Conservation (phyloP, 2,888 invertebrate genomes). For the Cerastis rubricosa region DNA sequence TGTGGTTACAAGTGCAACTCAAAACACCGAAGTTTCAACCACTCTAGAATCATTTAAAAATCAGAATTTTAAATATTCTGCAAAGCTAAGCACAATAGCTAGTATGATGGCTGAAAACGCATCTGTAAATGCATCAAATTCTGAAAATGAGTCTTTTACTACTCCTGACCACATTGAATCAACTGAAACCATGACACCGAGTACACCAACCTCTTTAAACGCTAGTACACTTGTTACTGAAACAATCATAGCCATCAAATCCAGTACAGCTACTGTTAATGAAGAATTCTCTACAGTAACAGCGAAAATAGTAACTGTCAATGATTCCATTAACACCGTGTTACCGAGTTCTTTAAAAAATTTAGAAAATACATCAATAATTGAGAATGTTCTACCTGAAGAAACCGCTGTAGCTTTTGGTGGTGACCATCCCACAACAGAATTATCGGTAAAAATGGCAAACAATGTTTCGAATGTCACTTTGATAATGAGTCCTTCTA, state of each 20-base stretch:
- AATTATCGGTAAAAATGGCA: not conserved
- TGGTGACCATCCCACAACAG: not conserved
- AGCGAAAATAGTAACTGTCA: not conserved
- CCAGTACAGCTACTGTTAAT: not conserved
- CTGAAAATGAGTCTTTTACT: not conserved
- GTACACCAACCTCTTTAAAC: not conserved
- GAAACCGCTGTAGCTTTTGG: not conserved
- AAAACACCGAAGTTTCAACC: not conserved
- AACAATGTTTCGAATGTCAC: not conserved
- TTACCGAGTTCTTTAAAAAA: not conserved
- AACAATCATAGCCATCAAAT: not conserved
- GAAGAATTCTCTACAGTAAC: not conserved
- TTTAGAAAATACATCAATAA: not conserved
- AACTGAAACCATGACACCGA: conserved; percentile 14
- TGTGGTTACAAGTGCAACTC: not conserved
- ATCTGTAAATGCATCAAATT: not conserved
- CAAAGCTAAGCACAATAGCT: not conserved
- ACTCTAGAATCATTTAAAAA: not conserved
- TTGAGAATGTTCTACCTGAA: not conserved
- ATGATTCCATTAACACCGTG: not conserved
- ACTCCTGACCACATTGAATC: not conserved
- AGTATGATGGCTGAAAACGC: conserved; percentile 1
- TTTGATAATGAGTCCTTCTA: not conserved
- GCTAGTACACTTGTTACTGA: not conserved
- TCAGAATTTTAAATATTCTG: not conserved